Evolutionary conservation across 1,140 invertebrate genomes (phyloP), one percentile per base, ranked within the genome.

Genomic region (Cataglyphis hispanica): DNA sequence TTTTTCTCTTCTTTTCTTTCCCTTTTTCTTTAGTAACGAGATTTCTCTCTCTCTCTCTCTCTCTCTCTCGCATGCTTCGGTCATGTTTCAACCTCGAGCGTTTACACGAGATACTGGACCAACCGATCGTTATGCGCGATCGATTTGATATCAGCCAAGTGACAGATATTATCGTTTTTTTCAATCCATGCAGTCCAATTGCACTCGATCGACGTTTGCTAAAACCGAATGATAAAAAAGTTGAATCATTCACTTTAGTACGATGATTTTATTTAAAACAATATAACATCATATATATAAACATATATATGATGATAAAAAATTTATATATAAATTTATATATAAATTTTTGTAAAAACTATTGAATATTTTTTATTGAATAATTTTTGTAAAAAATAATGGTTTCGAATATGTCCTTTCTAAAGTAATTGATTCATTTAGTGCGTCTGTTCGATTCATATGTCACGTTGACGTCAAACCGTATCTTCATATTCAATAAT

Each of bases 1-100:
- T 63, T 87, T 88, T 89, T 80, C 43, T 50, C 61, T 70, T 25
- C n/a, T 63, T 74, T 87, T 19, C 56, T 60, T 43, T 13, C 22
- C 50, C 43, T 27, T 34, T 34, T n/a, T 64, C 56, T 37, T 78
- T 43, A 50, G 53, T 2, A 50, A 50, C 4, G 13, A 8, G 27
- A 16, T 34, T 19, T 67, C 46, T 72, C 53, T 64, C 50, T 43
- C 70, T 74, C 22, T 72, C 58, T 74, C 37, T 50, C n/a, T 11
- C 19, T 61, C n/a, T 86, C 11, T 16, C 34, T 25, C 63, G 16
- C 34, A 19, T 0, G 16, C 69, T 53, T 34, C 31, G 31, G 1
- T 13, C 34, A 3, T 76, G 11, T 8, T n/a, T 76, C 50, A 37
- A 31, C 13, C 46, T 11, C 43, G 37, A 60, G n/a, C 19, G 43